Evolutionary conservation across 2,113 vertebrate genomes (phyloP), one percentile per base, ranked within the genome.

Genomic region (Scartelaos histophorus): DNA sequence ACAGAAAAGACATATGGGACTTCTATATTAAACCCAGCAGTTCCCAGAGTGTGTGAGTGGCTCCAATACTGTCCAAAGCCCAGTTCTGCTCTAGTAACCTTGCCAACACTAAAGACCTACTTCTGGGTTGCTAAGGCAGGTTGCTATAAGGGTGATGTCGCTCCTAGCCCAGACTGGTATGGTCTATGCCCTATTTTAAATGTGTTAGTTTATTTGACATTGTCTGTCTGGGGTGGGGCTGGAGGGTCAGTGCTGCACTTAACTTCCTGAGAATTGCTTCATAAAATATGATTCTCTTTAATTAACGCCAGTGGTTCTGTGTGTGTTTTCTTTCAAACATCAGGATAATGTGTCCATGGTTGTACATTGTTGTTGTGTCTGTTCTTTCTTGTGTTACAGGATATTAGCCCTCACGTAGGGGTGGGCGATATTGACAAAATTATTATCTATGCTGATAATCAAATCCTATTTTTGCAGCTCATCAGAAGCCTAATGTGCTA

Each of bases 221-320:
- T 91, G 90, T 92, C 84, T 92, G 88, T 92, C 87, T 86, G 91
- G 92, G 89, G 86, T 86, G 84, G 89, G 90, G 88, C 85, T 88
- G 90, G 91, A 91, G 89, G 89, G 91, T 91, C 91, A 92, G 90
- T 92, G 93, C 91, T 94, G 92, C 91, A 92, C 92, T 91, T 92
- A 66, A 92, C 87, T 92, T 92, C 91, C 86, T 92, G 90, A 94
- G 85, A 93, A 93, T 86, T 93, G 92, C 90, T 94, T 92, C 91
- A 94, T 94, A 93, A 93, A 94, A 92, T 92, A 92, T 93, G 88
- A 92, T 90, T 92, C 88, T 93, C 91, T 93, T 92, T 92, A 90
- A 93, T 91, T 85, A 88, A 88, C 54, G 69, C 66, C 84, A 67
- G 81, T 91, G 82, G 87, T 90, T 82, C 82, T 91, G 88, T 93